Conservation (phyloP, 2,888 invertebrate genomes). For the Julus scandinavius region DNA sequence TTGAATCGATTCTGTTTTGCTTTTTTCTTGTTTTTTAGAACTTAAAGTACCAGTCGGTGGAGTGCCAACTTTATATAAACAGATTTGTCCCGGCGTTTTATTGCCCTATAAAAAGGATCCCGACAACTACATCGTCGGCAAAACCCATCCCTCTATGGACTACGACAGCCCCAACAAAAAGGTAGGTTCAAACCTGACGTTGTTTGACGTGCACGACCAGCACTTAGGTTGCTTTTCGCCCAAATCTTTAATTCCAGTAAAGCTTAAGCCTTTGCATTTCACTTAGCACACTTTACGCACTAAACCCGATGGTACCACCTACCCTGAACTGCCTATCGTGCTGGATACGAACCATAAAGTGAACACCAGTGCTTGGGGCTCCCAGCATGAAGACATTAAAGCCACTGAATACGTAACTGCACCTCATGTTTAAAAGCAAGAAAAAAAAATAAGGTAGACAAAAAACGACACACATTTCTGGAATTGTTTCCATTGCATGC, state of each 20-base stretch:
- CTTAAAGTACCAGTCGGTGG: conserved; percentile 33
- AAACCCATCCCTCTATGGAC: conserved; percentile 40
- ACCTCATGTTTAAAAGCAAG: conserved; percentile 52
- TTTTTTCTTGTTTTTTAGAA: conserved; percentile 33
- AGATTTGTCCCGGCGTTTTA: conserved; percentile 53
- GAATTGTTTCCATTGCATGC: conserved; percentile 17
- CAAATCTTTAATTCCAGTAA: conserved; percentile 35
- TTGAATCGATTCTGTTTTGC: neutral
- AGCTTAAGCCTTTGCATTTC: conserved; percentile 51
- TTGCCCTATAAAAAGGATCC: conserved; percentile 44
- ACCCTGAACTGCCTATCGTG: conserved; percentile 55
- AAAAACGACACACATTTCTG: conserved; percentile 8
- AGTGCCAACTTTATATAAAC: conserved; percentile 52
- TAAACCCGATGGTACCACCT: conserved; percentile 55
- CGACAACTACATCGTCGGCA: conserved; percentile 36
- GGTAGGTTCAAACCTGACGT: conserved; percentile 37
- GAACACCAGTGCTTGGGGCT: conserved; percentile 57
- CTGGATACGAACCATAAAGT: conserved; percentile 56
- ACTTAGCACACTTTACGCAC: conserved; percentile 56
- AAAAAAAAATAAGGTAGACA: conserved; percentile 15
- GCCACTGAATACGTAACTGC: conserved; percentile 54
- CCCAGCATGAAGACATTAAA: conserved; percentile 56
- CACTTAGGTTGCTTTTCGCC: neutral
- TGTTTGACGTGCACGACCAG: conserved; percentile 7
- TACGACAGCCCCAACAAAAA: conserved; percentile 53